Base-by-base conservation (phyloP, 2,797 vertebrate species). In the Phalloptychus januarius region DNA sequence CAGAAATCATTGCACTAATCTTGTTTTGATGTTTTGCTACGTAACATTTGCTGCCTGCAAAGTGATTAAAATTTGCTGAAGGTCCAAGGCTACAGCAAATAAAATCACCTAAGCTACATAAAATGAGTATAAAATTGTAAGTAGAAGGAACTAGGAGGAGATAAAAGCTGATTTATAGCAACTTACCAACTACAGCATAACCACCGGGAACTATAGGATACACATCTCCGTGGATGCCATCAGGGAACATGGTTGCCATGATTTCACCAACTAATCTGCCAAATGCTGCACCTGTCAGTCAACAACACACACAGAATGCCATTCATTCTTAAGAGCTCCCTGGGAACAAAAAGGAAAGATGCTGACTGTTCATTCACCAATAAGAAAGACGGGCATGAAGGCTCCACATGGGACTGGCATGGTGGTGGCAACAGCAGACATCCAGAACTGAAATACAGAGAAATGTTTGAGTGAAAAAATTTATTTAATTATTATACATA, bases 301-400 rank as follows among this genome's bases (percentile, higher is more conserved):
- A 87, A 79, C 81, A 74, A 86, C 63, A 78, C n/a, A 85, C 0
- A 78, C 20, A 83, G 48, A 20, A 38, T 42, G 31, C 28, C 1
- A 18, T 77, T 44, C 61, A 79, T 74, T 52, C 10, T 45, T 28
- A 13, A 23, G 10, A n/a, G 28, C n/a, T 23, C 52, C 42, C 36
- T 36, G 33, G 11, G 42, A 11, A 75, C 77, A 82, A 12, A 33
- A 67, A 20, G 25, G 74, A 20, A 75, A 75, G 72, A 72, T 0
- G 36, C 10, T 74, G 25, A 38, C 7, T 33, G 67, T 79, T 71
- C 33, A 93, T 95, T 96, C 92, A 99, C 98, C 98, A 0, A 99
- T 99, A 23, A 99, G 97, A 2, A 99, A 99, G 87, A 99, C 98
- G 0, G 98, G 98, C 98, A 99, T 99, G 95, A 99, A 99, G 67